phyloP scores from a whole-genome alignment of 2,113 vertebrate species.

The Rhinoptilus africanus region DNA sequence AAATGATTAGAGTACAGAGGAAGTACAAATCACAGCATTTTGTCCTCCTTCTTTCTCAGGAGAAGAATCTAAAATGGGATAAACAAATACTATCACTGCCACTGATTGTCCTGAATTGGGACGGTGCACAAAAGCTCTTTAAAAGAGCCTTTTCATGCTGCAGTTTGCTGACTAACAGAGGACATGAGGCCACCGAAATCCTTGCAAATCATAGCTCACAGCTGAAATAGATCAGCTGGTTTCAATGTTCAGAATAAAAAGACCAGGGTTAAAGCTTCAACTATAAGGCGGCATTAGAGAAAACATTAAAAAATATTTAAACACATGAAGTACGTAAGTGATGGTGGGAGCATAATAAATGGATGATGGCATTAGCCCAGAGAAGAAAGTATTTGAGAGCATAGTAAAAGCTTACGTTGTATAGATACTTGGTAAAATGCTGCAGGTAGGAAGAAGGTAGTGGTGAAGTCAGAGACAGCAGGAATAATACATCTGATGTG shows the following conservation, averaged over 20 bases:
- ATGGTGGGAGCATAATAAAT: not conserved
- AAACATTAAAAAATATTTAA: not conserved
- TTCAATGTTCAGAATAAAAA: not conserved
- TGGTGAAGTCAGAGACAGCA: not conserved
- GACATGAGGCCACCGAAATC: accelerated
- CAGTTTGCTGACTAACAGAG: not conserved
- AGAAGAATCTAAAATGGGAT: not conserved
- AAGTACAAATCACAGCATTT: not conserved
- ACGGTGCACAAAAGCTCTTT: not conserved
- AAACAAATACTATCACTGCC: not conserved
- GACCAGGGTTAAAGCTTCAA: not conserved
- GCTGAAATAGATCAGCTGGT: not conserved
- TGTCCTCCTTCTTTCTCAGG: not conserved
- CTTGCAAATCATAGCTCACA: not conserved
- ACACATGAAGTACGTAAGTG: not conserved
- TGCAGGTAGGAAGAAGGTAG: not conserved
- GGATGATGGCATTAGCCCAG: not conserved
- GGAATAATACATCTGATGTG: not conserved
- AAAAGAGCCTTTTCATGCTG: not conserved
- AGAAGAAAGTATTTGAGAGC: not conserved
- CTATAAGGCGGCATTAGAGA: not conserved
- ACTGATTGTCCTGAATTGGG: not conserved
- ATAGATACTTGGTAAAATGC: not conserved
- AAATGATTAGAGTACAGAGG: not conserved
- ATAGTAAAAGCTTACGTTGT: not conserved